Evolutionary conservation across 2,888 invertebrate genomes (phyloP).

Genomic region (Caprella mutica): DNA sequence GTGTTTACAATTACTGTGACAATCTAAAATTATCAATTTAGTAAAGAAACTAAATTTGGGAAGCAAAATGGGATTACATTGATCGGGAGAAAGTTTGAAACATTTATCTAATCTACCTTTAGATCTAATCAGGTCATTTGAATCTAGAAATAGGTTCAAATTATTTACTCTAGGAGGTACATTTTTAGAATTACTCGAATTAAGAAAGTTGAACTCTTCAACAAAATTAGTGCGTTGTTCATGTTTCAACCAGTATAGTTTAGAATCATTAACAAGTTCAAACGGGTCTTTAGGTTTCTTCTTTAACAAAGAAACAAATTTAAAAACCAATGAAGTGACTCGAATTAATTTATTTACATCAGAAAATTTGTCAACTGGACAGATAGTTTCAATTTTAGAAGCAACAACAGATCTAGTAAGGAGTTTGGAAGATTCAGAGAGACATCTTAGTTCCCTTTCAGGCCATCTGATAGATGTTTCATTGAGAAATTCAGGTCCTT

Average conservation of each 20-base stretch:
- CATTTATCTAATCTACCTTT: neutral
- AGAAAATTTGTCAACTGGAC: neutral
- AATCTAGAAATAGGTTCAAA: slow-evolving; percentile 2
- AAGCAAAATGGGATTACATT: slow-evolving; percentile 3
- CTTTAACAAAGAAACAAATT: neutral
- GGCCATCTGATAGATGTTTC: neutral
- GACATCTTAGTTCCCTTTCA: neutral
- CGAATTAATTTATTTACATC: neutral
- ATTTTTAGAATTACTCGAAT: neutral
- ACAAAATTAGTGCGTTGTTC: neutral
- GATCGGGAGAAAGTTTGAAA: neutral
- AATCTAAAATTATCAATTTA: neutral
- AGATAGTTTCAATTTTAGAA: neutral
- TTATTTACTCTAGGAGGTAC: neutral
- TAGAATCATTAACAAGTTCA: neutral
- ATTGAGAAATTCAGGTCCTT: neutral
- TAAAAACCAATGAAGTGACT: neutral
- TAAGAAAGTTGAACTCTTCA: neutral
- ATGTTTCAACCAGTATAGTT: neutral
- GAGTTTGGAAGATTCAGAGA: neutral
- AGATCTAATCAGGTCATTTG: neutral
- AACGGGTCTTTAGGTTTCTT: neutral
- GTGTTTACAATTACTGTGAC: neutral
- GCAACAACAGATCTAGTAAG: too few species aligned
- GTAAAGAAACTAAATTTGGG: neutral